Conservation (phyloP, 2,888 invertebrate species). For the Polyommatus icarus region DNA sequence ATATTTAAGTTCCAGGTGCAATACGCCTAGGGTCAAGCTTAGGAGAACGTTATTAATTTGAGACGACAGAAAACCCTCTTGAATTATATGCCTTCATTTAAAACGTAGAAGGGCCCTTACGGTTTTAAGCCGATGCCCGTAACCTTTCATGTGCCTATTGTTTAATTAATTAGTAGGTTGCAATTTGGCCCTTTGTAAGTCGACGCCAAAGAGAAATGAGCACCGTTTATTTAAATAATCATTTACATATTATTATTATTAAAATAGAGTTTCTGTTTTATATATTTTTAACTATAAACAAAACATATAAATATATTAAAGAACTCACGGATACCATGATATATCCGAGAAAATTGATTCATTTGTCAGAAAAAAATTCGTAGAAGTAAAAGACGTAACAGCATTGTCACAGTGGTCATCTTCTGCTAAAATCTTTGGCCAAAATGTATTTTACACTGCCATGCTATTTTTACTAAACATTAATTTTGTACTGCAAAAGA, state of each 20-base stretch:
- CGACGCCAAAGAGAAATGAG: slow-evolving; percentile 19
- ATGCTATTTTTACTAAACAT: neutral
- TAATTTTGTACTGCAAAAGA: neutral
- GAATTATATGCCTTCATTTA: slow-evolving; percentile 49
- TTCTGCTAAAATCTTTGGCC: too few species aligned
- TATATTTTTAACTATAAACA: neutral
- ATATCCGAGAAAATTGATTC: too few species aligned
- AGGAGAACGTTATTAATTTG: slow-evolving; percentile 33
- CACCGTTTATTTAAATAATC: neutral
- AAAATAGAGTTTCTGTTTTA: neutral
- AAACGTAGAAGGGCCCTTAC: slow-evolving; percentile 44
- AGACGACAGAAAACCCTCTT: slow-evolving; percentile 31
- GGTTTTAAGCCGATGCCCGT: slow-evolving; percentile 28
- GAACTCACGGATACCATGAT: too few species aligned
- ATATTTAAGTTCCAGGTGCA: slow-evolving; percentile 34
- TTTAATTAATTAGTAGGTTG: slow-evolving; percentile 55
- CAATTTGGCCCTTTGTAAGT: slow-evolving; percentile 38
- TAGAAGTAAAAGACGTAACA: too few species aligned
- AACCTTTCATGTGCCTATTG: slow-evolving; percentile 51
- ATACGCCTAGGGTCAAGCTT: slow-evolving; percentile 35
- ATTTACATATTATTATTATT: neutral
- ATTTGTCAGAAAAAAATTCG: too few species aligned
- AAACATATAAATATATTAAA: neutral
- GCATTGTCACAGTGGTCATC: neutral
- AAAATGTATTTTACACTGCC: too few species aligned